Conservation (phyloP, 2,888 invertebrate species). For the Erpobdella octoculata region DNA sequence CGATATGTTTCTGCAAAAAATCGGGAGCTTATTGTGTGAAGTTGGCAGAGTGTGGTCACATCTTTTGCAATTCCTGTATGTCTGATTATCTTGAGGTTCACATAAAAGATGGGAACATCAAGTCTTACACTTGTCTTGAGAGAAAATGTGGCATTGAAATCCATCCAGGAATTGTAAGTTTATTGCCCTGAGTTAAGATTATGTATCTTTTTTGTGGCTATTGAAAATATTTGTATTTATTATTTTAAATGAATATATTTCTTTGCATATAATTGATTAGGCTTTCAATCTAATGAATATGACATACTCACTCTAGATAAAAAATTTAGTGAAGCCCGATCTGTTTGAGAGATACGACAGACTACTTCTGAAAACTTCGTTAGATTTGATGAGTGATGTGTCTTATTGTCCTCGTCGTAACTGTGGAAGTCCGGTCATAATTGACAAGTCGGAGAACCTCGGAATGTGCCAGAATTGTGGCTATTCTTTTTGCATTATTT, state of each 20-base stretch:
- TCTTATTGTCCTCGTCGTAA: slow-evolving; percentile 59
- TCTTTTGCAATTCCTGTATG: slow-evolving; percentile 60
- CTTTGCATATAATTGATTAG: too few species aligned
- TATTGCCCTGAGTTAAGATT: background rate
- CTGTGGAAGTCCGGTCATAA: slow-evolving; percentile 57
- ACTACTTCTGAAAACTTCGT: slow-evolving; percentile 56
- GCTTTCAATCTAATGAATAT: too few species aligned
- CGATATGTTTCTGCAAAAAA: slow-evolving; percentile 57
- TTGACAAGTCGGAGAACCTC: slow-evolving; percentile 52
- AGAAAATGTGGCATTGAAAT: slow-evolving; percentile 58
- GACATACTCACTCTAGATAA: slow-evolving; percentile 10
- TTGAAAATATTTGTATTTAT: background rate
- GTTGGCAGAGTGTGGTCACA: slow-evolving; percentile 58
- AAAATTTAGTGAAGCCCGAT: background rate
- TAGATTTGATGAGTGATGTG: slow-evolving; percentile 60
- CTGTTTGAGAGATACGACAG: slow-evolving; percentile 58
- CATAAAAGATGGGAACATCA: slow-evolving; percentile 57
- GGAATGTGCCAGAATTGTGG: slow-evolving; percentile 58
- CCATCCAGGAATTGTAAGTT: slow-evolving; percentile 45
- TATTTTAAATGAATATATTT: background rate
- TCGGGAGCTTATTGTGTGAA: slow-evolving; percentile 55
- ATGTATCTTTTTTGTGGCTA: background rate
- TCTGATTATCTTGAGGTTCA: slow-evolving; percentile 56
- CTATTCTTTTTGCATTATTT: slow-evolving; percentile 60
- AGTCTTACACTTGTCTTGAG: slow-evolving; percentile 55